Evolutionary conservation across 2,797 vertebrate species (phyloP), one percentile per base, ranked within the genome.

Genomic region (Gadopsis marmoratus): DNA sequence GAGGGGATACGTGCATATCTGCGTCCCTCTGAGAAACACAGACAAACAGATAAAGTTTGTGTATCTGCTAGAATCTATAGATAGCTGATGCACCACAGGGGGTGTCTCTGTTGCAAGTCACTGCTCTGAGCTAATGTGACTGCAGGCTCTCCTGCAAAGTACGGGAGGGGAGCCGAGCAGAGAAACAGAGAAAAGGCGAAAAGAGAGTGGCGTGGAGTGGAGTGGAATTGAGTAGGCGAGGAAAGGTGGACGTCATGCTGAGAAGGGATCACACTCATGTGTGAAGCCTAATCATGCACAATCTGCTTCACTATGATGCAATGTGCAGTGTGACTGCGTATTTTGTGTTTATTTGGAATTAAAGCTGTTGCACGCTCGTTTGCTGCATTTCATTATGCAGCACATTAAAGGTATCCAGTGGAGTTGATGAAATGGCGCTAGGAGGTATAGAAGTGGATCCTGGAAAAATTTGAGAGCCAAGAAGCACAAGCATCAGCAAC

Each of bases 221-320:
- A n/a, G n/a, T n/a, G n/a, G 77, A 86, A 71, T 48, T 4, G 76
- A 78, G 83, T 54, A 71, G 84, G 78, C 64, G 64, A 81, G 62
- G 61, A 59, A 77, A 88, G 87, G 81, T 87, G 82, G 89, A 86
- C 54, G 48, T 56, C 91, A 35, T 3, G 88, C 85, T 85, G 90
- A 19, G 82, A 85, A 80, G 56, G 85, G 83, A 81, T 88, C 82
- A 73, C 74, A 33, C 75, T 83, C 76, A 41, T 66, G 81, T 86
- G 85, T 59, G 82, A 87, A 84, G 69, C 69, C 78, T 76, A 83
- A 90, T 88, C 89, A 78, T 79, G 63, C 80, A 37, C 88, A 90
- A 88, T 93, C 88, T 90, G 68, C 77, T 84, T 86, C 82, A 62
- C 54, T 23, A 3, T 84, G 85, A 89, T 60, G 81, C 84, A 75